Evolutionary conservation across 2,113 vertebrate genomes (phyloP).

Genomic region (Pelodiscus sinensis): DNA sequence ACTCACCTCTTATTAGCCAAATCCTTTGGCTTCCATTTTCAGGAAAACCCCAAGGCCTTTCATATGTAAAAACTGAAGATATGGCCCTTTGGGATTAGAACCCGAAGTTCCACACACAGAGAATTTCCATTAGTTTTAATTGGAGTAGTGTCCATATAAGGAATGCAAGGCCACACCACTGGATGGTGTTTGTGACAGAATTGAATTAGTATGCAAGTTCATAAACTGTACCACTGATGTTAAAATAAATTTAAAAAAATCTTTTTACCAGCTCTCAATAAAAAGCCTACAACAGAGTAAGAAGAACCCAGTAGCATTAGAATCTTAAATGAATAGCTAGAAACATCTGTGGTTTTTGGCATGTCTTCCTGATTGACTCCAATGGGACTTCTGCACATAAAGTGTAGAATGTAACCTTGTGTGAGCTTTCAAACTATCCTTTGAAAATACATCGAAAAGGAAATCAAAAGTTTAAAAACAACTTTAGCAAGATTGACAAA

Average conservation of each 20-base stretch:
- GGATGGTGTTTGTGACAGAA: background rate
- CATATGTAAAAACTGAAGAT: background rate
- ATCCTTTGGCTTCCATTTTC: background rate
- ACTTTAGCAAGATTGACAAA: background rate
- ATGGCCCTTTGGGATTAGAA: background rate
- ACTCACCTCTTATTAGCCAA: background rate
- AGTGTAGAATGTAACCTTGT: conserved; percentile 65
- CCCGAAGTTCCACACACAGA: background rate
- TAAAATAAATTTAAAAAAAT: background rate
- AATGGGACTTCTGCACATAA: conserved; percentile 56
- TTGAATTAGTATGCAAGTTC: background rate
- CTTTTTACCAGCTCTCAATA: conserved; percentile 8
- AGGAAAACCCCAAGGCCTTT: background rate
- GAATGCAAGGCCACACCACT: background rate
- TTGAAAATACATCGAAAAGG: background rate
- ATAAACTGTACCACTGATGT: background rate
- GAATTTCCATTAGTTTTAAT: background rate
- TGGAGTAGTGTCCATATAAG: background rate
- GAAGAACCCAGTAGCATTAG: conserved; percentile 1
- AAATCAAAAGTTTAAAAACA: background rate
- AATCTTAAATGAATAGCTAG: conserved; percentile 51
- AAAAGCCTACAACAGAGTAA: background rate
- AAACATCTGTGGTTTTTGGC: conserved; percentile 71
- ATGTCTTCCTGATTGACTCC: conserved; percentile 59
- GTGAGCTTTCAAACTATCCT: conserved; percentile 32